A percentile compares a stretch with the other conserved stretches of the same genome.
Conservation (phyloP, 2,113 vertebrate genomes). For the Sinocyclocheilus anophthalmus region DNA sequence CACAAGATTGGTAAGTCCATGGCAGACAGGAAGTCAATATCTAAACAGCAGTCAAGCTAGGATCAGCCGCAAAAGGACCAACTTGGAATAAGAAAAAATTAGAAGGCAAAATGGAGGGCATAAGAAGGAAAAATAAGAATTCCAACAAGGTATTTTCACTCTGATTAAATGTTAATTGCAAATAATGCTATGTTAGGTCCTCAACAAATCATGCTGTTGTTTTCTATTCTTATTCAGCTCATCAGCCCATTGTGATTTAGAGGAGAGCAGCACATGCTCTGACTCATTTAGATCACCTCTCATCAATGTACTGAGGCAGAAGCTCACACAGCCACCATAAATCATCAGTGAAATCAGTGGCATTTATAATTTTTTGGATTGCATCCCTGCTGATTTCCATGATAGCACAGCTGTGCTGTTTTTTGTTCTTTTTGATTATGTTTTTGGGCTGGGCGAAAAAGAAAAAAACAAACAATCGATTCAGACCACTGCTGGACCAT, state of each 20-base stretch:
- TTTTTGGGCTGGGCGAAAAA: not conserved
- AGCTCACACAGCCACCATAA: conserved; percentile 23
- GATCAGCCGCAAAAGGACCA: not conserved
- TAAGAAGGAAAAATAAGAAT: not conserved
- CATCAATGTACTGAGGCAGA: conserved; percentile 19
- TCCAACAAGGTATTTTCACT: not conserved
- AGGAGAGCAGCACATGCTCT: conserved; percentile 9
- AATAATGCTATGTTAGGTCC: conserved; percentile 10
- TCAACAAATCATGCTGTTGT: conserved; percentile 15
- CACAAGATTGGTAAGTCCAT: not conserved
- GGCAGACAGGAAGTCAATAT: conserved; percentile 45
- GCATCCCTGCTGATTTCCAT: conserved; percentile 19
- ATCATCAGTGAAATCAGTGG: conserved; percentile 33
- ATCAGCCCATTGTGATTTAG: conserved; percentile 29
- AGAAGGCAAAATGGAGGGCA: not conserved
- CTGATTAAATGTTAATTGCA: not conserved
- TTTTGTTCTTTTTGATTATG: not conserved
- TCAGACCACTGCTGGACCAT: not conserved
- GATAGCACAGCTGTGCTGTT: not conserved
- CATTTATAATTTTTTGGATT: conserved; percentile 23
- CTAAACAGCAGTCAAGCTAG: conserved; percentile 34
- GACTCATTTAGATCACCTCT: conserved; percentile 32
- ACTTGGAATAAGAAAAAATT: not conserved
- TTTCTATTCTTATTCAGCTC: conserved; percentile 16
- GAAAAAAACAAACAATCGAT: not conserved